phyloP scores from a whole-genome alignment of 2,888 invertebrate genomes.

The Cryptus armator region DNA sequence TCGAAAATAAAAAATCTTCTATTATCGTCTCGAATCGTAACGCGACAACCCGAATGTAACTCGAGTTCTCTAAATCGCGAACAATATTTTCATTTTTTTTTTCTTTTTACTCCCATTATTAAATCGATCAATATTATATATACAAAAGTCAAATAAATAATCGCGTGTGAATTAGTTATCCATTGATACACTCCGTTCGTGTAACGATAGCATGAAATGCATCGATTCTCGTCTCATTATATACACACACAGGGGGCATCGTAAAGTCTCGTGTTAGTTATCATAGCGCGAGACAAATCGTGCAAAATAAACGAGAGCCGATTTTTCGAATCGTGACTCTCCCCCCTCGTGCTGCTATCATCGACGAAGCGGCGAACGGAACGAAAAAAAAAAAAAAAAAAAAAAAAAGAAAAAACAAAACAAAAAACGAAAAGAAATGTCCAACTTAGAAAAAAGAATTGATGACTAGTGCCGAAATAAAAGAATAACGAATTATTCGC shows the following conservation, averaged over 20 bases:
- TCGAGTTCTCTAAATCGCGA: conserved; percentile 67
- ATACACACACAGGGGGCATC: conserved; percentile 32
- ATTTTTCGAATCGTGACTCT: not conserved
- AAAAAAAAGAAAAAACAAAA: conserved; percentile 14
- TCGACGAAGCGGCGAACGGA: conserved; percentile 5
- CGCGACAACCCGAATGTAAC: not conserved
- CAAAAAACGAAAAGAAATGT: not conserved
- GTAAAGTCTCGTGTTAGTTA: conserved; percentile 16
- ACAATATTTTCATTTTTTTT: conserved; percentile 75
- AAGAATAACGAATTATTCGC: conserved; percentile 66
- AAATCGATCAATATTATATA: conserved; percentile 73
- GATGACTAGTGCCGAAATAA: conserved; percentile 77
- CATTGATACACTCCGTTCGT: conserved; percentile 16
- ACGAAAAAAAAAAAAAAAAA: conserved; percentile 6
- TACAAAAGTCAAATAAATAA: conserved; percentile 83
- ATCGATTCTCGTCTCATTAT: conserved; percentile 36
- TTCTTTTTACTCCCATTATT: conserved; percentile 61
- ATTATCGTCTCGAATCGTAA: conserved; percentile 50
- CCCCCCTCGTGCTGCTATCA: conserved; percentile 2
- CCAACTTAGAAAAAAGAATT: conserved; percentile 44
- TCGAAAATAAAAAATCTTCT: conserved; percentile 69
- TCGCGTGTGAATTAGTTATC: conserved; percentile 63
- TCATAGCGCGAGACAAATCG: conserved; percentile 23
- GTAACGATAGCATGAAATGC: not conserved
- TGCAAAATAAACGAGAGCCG: conserved; percentile 1